A percentile compares a stretch with the other conserved stretches of the same genome.
These are phyloP conservation scores for Orbicella faveolata DNA, from an alignment of 64 coral and sea anemone species.

Conservation along the genomic window DNA sequence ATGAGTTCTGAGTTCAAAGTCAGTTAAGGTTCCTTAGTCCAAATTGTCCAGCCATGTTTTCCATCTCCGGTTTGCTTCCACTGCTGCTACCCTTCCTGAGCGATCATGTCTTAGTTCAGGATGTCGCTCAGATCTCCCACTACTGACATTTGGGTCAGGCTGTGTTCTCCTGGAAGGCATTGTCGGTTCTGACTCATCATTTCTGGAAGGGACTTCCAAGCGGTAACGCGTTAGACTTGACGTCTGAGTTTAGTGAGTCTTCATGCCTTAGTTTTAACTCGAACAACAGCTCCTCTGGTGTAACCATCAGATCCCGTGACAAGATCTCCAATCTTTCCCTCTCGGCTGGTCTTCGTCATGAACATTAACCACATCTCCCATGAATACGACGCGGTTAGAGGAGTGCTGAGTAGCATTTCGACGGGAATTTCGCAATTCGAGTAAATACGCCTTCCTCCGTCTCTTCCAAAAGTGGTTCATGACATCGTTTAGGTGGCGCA, in stretches of 20 bases:
- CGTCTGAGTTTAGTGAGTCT: not conserved
- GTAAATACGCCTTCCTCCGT: not conserved
- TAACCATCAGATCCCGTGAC: constrained; percentile 11
- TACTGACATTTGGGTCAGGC: not conserved
- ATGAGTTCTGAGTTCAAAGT: not conserved
- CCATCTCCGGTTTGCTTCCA: constrained; percentile 3
- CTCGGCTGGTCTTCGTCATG: constrained; percentile 6
- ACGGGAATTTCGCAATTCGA: not conserved
- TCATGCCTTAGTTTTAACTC: not conserved
- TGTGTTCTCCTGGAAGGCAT: too few species aligned
- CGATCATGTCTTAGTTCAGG: not conserved
- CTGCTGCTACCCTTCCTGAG: not conserved
- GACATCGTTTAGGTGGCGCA: not conserved
- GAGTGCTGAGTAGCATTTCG: not conserved
- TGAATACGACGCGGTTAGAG: not conserved
- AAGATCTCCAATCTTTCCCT: not conserved
- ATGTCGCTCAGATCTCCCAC: not conserved
- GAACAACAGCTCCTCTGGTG: constrained; percentile 10
- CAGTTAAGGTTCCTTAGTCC: not conserved
- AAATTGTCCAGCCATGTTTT: constrained; percentile 3
- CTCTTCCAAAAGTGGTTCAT: not conserved
- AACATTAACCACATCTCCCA: not conserved
- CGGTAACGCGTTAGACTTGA: constrained; percentile 8
- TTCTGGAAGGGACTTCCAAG: not conserved
- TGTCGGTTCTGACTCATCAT: not conserved